Evolutionary conservation across 2,888 invertebrate genomes (phyloP).

Genomic region (Argyra leucocephala): DNA sequence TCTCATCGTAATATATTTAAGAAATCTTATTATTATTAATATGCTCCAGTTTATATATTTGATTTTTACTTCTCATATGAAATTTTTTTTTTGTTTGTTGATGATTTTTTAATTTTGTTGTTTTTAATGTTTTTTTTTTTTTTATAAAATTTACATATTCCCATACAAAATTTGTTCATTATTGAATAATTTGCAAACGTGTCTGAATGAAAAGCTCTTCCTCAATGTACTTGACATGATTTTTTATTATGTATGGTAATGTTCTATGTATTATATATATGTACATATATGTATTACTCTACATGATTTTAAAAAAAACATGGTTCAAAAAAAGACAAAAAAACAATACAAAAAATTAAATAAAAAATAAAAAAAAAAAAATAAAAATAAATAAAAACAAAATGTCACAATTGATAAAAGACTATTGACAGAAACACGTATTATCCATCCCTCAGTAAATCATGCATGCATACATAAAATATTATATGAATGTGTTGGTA

Average conservation of each 20-base stretch:
- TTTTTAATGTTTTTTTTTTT: neutral
- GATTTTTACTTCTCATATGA: too few relatives aligned
- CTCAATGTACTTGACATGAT: constrained; percentile 3
- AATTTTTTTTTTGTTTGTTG: too few relatives aligned
- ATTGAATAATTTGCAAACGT: neutral
- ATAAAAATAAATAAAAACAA: neutral
- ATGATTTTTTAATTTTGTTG: too few relatives aligned
- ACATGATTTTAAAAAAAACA: neutral
- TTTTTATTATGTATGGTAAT: neutral
- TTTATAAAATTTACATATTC: neutral
- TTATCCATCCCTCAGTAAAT: neutral
- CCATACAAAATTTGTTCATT: neutral
- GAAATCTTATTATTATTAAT: too few relatives aligned
- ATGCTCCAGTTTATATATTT: too few relatives aligned
- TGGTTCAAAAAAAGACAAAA: neutral
- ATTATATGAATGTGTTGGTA: too few relatives aligned
- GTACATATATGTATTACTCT: neutral
- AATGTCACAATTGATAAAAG: constrained; percentile 1
- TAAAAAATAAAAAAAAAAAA: neutral
- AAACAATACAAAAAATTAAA: neutral
- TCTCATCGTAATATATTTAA: too few relatives aligned
- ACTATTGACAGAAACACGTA: constrained; percentile 6
- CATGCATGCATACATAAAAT: neutral
- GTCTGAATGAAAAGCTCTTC: neutral
- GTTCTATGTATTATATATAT: neutral